phyloP scores from a whole-genome alignment of 1,140 invertebrate genomes.

The Scaptomyza hsui region DNA sequence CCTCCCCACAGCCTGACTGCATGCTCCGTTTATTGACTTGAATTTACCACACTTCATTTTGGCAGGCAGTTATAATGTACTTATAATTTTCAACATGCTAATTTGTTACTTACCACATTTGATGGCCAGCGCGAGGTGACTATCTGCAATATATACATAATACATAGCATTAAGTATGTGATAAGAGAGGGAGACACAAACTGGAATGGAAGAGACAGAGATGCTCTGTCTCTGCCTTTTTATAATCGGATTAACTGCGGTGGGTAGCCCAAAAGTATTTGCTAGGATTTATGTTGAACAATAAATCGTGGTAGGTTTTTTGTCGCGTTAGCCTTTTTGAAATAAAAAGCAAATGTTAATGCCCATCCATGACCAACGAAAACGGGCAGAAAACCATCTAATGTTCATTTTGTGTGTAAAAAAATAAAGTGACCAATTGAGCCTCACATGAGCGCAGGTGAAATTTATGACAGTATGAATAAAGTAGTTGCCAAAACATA shows the following conservation, averaged over 20 bases:
- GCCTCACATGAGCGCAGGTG: constrained; percentile 6
- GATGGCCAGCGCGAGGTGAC: constrained; percentile 23
- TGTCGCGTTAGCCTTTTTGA: constrained; percentile 51
- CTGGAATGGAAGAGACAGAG: too few relatives aligned
- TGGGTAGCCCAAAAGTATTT: constrained; percentile 75
- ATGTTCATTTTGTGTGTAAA: constrained; percentile 49
- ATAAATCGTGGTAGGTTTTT: constrained; percentile 72
- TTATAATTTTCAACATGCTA: constrained; percentile 56
- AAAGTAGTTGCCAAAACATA: constrained; percentile 22
- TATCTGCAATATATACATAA: constrained; percentile 4
- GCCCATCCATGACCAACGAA: constrained; percentile 30
- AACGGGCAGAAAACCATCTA: constrained; percentile 36
- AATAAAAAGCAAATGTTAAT: constrained; percentile 58
- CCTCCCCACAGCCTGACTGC: too few relatives aligned
- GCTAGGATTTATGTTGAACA: constrained; percentile 74
- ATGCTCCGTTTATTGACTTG: constrained; percentile 26
- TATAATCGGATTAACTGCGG: constrained; percentile 81
- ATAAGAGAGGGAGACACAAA: background rate
- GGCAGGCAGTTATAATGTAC: constrained; percentile 37
- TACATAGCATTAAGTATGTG: constrained; percentile 6
- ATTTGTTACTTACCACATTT: constrained; percentile 39
- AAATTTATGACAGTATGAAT: constrained; percentile 6
- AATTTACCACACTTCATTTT: constrained; percentile 37
- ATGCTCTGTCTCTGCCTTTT: constrained; percentile 37
- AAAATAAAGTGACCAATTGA: constrained; percentile 31